Conservation (phyloP, 2,888 invertebrate species). For the Adineta ricciae region DNA sequence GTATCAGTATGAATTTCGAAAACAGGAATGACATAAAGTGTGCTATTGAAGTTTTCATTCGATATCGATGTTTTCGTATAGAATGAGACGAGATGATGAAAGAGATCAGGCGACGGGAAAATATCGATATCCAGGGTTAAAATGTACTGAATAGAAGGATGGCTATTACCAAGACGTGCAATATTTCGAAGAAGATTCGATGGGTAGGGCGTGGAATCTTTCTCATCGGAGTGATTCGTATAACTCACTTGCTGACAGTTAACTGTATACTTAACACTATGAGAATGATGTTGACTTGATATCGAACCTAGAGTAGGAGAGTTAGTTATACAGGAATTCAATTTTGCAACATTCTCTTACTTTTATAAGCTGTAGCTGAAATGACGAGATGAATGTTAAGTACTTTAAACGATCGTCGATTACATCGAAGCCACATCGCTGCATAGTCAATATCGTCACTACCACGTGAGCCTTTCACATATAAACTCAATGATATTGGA, state of each 20-base stretch:
- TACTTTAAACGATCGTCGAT: not conserved
- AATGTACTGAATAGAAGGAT: not conserved
- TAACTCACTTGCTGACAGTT: not conserved
- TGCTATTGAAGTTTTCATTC: not conserved
- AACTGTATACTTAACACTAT: slow-evolving; percentile 2
- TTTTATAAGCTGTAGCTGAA: slow-evolving; percentile 10
- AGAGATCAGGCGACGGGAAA: not conserved
- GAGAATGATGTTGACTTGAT: not conserved
- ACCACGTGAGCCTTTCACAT: slow-evolving; percentile 2
- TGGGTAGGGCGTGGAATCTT: slow-evolving; percentile 4
- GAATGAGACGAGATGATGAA: not conserved
- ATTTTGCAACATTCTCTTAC: no score
- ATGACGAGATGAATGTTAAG: not conserved
- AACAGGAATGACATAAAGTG: not conserved
- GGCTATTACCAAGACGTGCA: not conserved
- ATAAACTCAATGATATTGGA: not conserved
- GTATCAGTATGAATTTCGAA: slow-evolving; percentile 17
- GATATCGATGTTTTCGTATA: not conserved
- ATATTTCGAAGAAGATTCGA: not conserved
- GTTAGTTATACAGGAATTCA: no score
- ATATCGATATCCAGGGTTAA: slow-evolving; percentile 14
- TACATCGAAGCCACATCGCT: slow-evolving; percentile 1
- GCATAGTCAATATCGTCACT: slow-evolving; percentile 14
- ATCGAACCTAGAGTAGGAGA: not conserved
- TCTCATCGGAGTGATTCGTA: not conserved